These are phyloP conservation scores for Liolophura sinensis DNA, from an alignment of 1,140 invertebrate genomes.

Conservation along the genomic window DNA sequence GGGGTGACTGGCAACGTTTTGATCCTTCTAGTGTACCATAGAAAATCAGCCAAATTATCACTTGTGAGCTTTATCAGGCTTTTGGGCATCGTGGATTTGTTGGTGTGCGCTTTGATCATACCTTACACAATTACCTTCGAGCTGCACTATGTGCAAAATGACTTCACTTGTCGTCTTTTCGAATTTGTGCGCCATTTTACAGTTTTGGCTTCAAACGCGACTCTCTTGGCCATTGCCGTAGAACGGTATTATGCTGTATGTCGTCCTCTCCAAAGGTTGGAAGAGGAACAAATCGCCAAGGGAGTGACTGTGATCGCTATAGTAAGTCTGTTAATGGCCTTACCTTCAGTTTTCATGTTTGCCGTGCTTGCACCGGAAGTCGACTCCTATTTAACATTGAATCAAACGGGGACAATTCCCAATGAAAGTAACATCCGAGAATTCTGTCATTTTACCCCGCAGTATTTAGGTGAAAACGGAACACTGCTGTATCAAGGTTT, in stretches of 20 bases:
- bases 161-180: slow-evolving; percentile 8
- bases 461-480: neutral
- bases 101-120: slow-evolving; percentile 9
- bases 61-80: neutral
- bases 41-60: neutral
- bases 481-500: slow-evolving; percentile 5
- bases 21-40: slow-evolving; percentile 7
- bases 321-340: neutral
- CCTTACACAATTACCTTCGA: slow-evolving; percentile 15
- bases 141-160: neutral
- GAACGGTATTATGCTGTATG: slow-evolving; percentile 12
- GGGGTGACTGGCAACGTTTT: slow-evolving; percentile 6
- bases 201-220: neutral
- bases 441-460: neutral
- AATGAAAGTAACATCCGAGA: neutral
- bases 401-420: neutral
- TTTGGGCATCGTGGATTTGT: slow-evolving; percentile 8
- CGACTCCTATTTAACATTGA: neutral
- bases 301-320: neutral
- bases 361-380: neutral
- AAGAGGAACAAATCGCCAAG: too few relatives aligned
- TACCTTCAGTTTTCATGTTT: slow-evolving; percentile 8
- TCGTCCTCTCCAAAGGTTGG: neutral
- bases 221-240: slow-evolving; percentile 8
- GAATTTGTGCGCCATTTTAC: slow-evolving; percentile 9